Conservation (phyloP, 2,797 vertebrate species). For the Alauda arvensis region DNA sequence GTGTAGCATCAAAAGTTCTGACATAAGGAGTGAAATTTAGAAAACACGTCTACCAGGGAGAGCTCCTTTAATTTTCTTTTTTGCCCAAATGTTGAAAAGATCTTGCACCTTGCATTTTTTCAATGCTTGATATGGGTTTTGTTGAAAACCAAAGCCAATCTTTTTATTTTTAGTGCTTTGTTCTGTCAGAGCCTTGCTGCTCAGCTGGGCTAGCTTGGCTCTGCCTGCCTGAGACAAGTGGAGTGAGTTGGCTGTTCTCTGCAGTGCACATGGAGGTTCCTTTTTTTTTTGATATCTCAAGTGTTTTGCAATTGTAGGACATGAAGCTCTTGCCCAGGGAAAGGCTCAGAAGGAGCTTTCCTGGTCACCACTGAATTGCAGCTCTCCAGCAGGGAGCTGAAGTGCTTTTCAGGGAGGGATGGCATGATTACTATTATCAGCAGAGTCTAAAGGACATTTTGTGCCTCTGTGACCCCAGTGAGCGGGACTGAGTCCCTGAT, state of each 20-base stretch:
- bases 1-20: neutral
- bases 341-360: neutral
- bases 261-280: neutral
- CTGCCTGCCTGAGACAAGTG: neutral
- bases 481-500: accelerated
- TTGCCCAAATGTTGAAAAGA: neutral
- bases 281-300: neutral
- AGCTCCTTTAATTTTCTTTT: neutral
- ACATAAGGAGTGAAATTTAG: neutral
- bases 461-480: neutral
- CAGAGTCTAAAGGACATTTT: neutral
- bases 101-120: neutral
- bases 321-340: neutral
- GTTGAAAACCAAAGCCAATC: neutral
- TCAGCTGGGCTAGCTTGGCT: neutral
- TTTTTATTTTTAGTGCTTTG: neutral
- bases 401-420: neutral
- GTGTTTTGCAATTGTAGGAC: neutral
- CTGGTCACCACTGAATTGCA: neutral
- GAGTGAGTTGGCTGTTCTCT: neutral
- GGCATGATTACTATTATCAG: neutral
- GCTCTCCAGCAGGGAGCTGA: neutral
- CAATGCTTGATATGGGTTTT: neutral
- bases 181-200: neutral
- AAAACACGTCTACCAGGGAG: neutral